phyloP scores from a whole-genome alignment of 2,888 invertebrate genomes.

The Shargacucullia verbasci region DNA sequence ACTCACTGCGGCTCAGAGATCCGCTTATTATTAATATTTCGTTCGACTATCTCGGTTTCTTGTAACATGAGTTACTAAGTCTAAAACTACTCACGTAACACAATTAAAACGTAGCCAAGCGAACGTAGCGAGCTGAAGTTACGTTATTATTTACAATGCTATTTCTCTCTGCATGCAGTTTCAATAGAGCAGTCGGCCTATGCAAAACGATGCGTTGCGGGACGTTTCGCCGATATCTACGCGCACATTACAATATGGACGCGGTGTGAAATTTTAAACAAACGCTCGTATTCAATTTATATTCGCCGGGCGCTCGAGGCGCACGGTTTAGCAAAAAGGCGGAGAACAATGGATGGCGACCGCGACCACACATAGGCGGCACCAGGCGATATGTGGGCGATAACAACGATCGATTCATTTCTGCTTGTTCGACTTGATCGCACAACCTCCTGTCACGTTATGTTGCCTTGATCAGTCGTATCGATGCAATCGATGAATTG shows the following conservation, averaged over 20 bases:
- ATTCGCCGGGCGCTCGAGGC: slow-evolving; percentile 68
- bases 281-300: slow-evolving; percentile 75
- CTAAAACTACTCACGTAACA: slow-evolving; percentile 7
- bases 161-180: slow-evolving; percentile 18
- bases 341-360: slow-evolving; percentile 62
- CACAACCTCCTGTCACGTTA: slow-evolving; percentile 65
- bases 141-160: slow-evolving; percentile 20
- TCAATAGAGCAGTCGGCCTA: slow-evolving; percentile 31
- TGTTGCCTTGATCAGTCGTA: slow-evolving; percentile 73
- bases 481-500: slow-evolving; percentile 69
- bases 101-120: slow-evolving; percentile 5
- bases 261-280: slow-evolving; percentile 75
- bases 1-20: slow-evolving; percentile 57
- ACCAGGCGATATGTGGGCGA: slow-evolving; percentile 64
- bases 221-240: slow-evolving; percentile 61
- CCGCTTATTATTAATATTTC: slow-evolving; percentile 64
- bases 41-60: slow-evolving; percentile 35
- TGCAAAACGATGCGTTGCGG: slow-evolving; percentile 47
- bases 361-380: slow-evolving; percentile 59
- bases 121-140: neutral
- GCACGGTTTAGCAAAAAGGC: slow-evolving; percentile 65
- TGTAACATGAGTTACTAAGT: slow-evolving; percentile 18
- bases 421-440: slow-evolving; percentile 51
- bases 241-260: slow-evolving; percentile 60
- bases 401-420: slow-evolving; percentile 77